Base-by-base conservation (phyloP, 2,113 vertebrate species). In the Mola mola region DNA sequence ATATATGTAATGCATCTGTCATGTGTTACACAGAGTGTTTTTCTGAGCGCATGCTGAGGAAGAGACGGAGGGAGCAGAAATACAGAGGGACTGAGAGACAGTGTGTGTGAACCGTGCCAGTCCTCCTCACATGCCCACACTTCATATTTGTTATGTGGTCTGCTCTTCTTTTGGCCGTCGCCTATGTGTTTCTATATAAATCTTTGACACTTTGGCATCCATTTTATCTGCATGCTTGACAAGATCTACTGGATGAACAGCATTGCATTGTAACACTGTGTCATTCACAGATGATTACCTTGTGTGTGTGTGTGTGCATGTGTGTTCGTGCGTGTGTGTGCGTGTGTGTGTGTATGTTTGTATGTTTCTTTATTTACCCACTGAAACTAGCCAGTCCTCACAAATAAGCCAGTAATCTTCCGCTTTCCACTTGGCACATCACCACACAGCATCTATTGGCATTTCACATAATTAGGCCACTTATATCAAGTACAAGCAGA, bases 401-500 rank as follows among this genome's bases (percentile, higher is more conserved):
- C 62, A 81, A 79, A 84, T 68, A 73, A 79, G 68, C 78, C 72
- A 84, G 83, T 87, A 83, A 87, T 89, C 77, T 16, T 31, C 21
- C 42, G 40, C 42, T 47, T 15, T 53, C 9, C 46, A 44, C 64
- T 77, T 57, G 50, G 37, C 63, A 62, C 46, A 58, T 81, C 56
- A 53, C 61, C 43, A 67, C 22, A 8, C 48, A 24, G 42, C 46
- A 75, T 81, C 72, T 58, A 64, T n/a, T 74, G 74, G 41, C 62
- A 19, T 77, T 81, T 79, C 76, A 77, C 75, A 85, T 85, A 87
- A 87, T 89, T 79, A 78, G 64, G 56, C 56, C 83, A 80, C 82
- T 86, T 86, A 67, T 57, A 81, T 81, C 72, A 82, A 83, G 83
- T 57, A 60, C 70, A 43, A 65, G 41, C 74, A 48, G 74, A 73